These are phyloP conservation scores for Parus major DNA, from an alignment of 2,113 vertebrate species.

Conservation along the genomic window DNA sequence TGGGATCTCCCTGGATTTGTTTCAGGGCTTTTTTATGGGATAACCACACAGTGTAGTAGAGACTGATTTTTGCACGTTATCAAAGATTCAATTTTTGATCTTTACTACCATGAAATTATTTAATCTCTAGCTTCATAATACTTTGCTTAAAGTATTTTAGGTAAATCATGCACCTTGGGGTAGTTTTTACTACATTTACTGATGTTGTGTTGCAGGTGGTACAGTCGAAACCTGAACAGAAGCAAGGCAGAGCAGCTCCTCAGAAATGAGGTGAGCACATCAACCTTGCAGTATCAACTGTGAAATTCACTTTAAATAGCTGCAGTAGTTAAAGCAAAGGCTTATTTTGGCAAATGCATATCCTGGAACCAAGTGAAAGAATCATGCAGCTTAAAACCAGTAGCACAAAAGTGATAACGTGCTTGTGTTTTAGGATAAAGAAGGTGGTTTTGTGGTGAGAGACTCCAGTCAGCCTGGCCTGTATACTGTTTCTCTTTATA, in stretches of 20 bases:
- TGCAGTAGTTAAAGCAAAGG: not conserved
- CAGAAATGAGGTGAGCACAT: conserved; percentile 80
- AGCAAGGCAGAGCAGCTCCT: conserved; percentile 92
- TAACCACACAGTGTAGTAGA: not conserved
- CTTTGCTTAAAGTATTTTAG: not conserved
- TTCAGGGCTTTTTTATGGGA: not conserved
- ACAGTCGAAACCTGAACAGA: conserved; percentile 87
- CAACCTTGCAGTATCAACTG: not conserved
- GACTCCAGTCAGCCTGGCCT: conserved; percentile 88
- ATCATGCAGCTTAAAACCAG: not conserved
- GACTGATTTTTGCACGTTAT: not conserved
- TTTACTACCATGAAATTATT: not conserved
- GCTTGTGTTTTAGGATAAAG: conserved; percentile 87
- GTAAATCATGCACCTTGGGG: not conserved
- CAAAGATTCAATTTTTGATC: not conserved
- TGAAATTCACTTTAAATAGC: not conserved
- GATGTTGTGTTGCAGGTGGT: conserved; percentile 81
- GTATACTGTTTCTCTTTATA: conserved; percentile 91
- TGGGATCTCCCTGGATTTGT: not conserved
- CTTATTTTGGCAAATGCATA: not conserved
- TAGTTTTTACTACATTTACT: not conserved
- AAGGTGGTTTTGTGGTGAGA: conserved; percentile 93
- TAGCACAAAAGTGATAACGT: not conserved
- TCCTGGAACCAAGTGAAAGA: not conserved
- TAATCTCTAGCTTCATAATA: not conserved